Evolutionary conservation across 2,888 invertebrate genomes (phyloP).

Genomic region (Thera britannica): DNA sequence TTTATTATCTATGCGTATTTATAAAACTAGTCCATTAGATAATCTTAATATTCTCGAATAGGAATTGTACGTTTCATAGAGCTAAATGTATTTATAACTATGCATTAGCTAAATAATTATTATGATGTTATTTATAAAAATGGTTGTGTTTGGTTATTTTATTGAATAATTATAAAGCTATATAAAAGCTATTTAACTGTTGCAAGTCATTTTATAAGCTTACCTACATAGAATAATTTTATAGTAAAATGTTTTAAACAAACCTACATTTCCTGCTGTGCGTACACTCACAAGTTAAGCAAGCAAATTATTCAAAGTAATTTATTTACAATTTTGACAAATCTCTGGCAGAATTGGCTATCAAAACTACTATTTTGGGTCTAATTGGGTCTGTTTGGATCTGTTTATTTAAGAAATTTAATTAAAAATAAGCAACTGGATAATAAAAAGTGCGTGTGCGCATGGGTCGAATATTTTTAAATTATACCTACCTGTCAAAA

Average conservation of each 20-base stretch:
- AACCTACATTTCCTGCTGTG: slow-evolving; percentile 17
- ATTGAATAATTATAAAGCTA: slow-evolving; percentile 17
- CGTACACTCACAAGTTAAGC: background rate
- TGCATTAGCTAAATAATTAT: too few relatives aligned
- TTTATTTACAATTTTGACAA: too few relatives aligned
- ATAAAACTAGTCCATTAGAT: slow-evolving; percentile 65
- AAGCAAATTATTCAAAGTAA: too few relatives aligned
- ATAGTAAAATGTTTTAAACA: slow-evolving; percentile 22
- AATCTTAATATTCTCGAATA: slow-evolving; percentile 50
- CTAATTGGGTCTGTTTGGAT: too few relatives aligned
- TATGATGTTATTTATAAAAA: slow-evolving; percentile 46
- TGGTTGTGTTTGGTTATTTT: slow-evolving; percentile 62
- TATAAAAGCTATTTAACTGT: slow-evolving; percentile 49
- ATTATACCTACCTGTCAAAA: slow-evolving; percentile 50
- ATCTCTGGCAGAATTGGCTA: background rate
- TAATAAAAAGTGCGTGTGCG: slow-evolving; percentile 9
- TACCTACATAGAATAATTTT: slow-evolving; percentile 34
- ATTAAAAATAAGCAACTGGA: background rate
- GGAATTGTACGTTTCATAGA: slow-evolving; percentile 53
- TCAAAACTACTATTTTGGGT: too few relatives aligned
- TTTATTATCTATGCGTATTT: slow-evolving; percentile 34
- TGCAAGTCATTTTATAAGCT: slow-evolving; percentile 45
- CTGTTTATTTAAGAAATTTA: too few relatives aligned
- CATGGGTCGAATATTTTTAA: slow-evolving; percentile 44
- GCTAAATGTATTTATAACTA: slow-evolving; percentile 29